phyloP scores from a whole-genome alignment of 2,797 vertebrate species.

The Phylloscopus collybita region DNA sequence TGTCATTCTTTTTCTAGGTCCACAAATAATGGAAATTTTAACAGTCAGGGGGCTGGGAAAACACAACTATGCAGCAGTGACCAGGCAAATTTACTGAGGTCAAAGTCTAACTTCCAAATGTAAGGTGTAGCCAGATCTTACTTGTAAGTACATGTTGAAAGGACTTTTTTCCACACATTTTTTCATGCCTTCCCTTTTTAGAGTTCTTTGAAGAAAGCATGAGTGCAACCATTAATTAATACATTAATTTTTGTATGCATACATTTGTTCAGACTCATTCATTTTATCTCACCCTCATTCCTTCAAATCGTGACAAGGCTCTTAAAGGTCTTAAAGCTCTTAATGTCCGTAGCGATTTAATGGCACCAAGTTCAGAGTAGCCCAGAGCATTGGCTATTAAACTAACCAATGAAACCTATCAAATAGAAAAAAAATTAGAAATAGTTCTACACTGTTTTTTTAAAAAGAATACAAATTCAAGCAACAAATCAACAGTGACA shows the following conservation, averaged over 20 bases:
- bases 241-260: constrained; percentile 17
- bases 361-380: constrained; percentile 87
- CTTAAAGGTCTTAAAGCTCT: constrained; percentile 95
- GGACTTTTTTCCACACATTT: neutral
- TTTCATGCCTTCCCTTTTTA: neutral
- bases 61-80: neutral
- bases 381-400: constrained; percentile 89
- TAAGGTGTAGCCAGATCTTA: neutral
- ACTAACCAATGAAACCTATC: constrained; percentile 94
- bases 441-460: neutral
- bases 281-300: constrained; percentile 93
- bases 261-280: constrained; percentile 13
- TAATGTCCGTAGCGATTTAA: constrained; percentile 95
- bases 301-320: constrained; percentile 97
- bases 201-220: neutral
- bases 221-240: neutral
- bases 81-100: neutral
- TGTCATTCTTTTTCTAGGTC: neutral
- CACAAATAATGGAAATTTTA: neutral
- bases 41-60: neutral
- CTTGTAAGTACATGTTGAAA: neutral
- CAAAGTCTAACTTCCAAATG: neutral
- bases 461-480: neutral
- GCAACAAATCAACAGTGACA: neutral
- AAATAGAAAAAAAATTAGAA: constrained; percentile 41